Evolutionary conservation across 2,888 invertebrate genomes (phyloP), one percentile per base, ranked within the genome.

Genomic region (Standfussiana lucernea): DNA sequence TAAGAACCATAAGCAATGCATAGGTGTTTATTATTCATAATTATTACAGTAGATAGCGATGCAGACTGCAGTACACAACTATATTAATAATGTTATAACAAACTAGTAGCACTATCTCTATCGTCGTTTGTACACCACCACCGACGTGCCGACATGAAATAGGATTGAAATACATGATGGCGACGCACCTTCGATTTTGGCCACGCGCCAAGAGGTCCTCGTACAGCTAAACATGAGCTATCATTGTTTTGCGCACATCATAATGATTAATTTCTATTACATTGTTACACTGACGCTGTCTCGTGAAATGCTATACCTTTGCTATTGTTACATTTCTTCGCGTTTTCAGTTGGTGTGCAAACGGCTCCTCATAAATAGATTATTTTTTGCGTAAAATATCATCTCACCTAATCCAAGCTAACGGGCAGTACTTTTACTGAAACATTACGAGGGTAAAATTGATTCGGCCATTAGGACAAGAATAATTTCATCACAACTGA

Each of bases 1-100:
- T 56, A 53, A 72, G 11, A 45, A n/a, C 40, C 72, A 40, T 50
- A 67, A 42, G 73, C 56, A 56, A 35, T n/a, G 35, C 67, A 28
- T 7, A 28, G 7, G 1, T 47, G 24, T 74, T 61, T 45, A 59
- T 45, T 72, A 42, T 10, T 42, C 0, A 28, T 3, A n/a, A n/a
- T n/a, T 40, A 64, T 40, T 59, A 70, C 28, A 32, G 10, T 32
- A 32, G 15, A 3, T 42, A 32, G 42, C n/a, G n/a, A n/a, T n/a
- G n/a, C 32, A 59, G 8, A 59, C n/a, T 15, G 53, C 28, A 56
- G 40, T 37, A 62, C 4, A 3, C 6, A 40, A n/a, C 37, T 64
- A 40, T n/a, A 10, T 18, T 28, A 40, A n/a, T 18, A n/a, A 40
- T 2, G n/a, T 37, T 40, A 62, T 8, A 59, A 59, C 7, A 35